A percentile compares a stretch with the other conserved stretches of the same genome.
Conservation (phyloP, 2,113 vertebrate genomes). For the Centropristis striata region DNA sequence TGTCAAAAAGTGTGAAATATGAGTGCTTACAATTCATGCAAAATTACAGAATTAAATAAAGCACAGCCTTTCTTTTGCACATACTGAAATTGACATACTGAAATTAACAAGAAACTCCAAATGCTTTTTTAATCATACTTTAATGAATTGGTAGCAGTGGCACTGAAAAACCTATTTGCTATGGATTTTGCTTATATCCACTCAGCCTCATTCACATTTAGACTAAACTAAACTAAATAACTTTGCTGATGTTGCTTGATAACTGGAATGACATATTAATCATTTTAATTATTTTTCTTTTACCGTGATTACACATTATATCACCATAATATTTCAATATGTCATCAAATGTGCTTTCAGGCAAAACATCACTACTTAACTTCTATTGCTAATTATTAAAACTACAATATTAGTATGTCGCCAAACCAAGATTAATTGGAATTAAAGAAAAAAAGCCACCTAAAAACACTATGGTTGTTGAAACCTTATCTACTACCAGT, state of each 20-base stretch:
- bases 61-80: background rate
- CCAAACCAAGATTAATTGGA: background rate
- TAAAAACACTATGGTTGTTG: constrained; percentile 27
- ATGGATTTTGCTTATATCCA: background rate
- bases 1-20: constrained; percentile 20
- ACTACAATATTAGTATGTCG: background rate
- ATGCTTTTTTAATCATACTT: constrained; percentile 1
- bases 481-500: constrained; percentile 51
- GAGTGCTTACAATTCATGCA: background rate
- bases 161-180: background rate
- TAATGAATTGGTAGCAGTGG: background rate
- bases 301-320: background rate
- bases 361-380: background rate
- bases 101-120: constrained; percentile 9
- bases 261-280: background rate
- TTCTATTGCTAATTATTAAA: background rate
- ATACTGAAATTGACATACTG: background rate
- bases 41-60: constrained; percentile 30
- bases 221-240: background rate
- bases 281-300: background rate
- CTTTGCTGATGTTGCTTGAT: background rate
- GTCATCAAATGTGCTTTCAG: background rate
- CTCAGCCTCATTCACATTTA: background rate
- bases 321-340: background rate
- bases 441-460: background rate